These are phyloP conservation scores for Pseudomyrmex sp. DNA, from an alignment of 1,140 invertebrate genomes.

Conservation along the genomic window DNA sequence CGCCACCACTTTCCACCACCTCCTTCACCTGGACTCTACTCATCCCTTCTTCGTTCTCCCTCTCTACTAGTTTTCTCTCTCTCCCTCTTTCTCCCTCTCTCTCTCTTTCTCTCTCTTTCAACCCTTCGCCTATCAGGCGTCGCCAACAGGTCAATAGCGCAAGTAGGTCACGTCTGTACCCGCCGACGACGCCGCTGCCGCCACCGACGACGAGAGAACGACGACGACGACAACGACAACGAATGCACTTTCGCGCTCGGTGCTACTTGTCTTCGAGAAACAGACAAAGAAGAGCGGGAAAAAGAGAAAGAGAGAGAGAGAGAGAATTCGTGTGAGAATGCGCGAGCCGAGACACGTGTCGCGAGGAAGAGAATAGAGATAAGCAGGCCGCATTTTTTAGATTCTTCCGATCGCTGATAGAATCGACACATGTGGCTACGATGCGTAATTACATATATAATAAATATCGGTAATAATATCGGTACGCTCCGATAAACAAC, in stretches of 20 bases:
- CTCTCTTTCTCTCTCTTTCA: slow-evolving; percentile 49
- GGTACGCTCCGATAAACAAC: background rate
- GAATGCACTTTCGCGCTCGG: slow-evolving; percentile 68
- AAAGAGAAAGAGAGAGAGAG: too few species aligned
- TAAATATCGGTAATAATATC: slow-evolving; percentile 8
- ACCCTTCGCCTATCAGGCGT: slow-evolving; percentile 70
- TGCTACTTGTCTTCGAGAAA: slow-evolving; percentile 29
- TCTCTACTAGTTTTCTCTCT: background rate
- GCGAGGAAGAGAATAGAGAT: slow-evolving; percentile 4
- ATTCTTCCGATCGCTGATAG: background rate
- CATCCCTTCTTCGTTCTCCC: slow-evolving; percentile 53
- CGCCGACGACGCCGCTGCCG: slow-evolving; percentile 49
- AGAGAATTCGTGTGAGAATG: slow-evolving; percentile 16
- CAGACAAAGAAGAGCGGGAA: slow-evolving; percentile 29
- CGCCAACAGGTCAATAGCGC: slow-evolving; percentile 79
- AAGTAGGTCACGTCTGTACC: slow-evolving; percentile 80
- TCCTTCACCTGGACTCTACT: slow-evolving; percentile 66
- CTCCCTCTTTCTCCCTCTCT: too few species aligned
- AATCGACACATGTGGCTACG: background rate
- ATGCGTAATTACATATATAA: slow-evolving; percentile 1
- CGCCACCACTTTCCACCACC: slow-evolving; percentile 57
- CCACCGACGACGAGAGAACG: slow-evolving; percentile 18
- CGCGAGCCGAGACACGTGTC: slow-evolving; percentile 9
- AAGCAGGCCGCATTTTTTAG: background rate
- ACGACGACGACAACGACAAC: slow-evolving; percentile 29